These are phyloP conservation scores for Epinotia nisella DNA, from an alignment of 2,888 invertebrate species.

Conservation along the genomic window DNA sequence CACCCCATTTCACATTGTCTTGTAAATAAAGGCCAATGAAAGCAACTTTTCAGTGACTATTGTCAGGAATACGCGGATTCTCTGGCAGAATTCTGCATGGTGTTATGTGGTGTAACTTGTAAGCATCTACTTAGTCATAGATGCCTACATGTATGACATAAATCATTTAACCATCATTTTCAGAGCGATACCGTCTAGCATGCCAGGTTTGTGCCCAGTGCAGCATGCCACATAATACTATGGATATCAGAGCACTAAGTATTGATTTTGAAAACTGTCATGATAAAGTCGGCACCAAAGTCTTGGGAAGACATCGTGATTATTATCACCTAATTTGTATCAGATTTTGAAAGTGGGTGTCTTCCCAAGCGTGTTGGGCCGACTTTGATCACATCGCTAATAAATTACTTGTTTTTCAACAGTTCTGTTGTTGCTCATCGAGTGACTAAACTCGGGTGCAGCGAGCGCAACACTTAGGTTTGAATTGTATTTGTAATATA, in stretches of 20 bases:
- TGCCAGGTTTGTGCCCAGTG: conserved; percentile 25
- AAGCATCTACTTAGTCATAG: conserved; percentile 17
- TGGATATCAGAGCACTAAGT: conserved; percentile 69
- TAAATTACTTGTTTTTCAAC: conserved; percentile 85
- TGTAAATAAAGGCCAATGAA: neutral
- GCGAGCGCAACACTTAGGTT: conserved; percentile 84
- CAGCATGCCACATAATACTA: conserved; percentile 83
- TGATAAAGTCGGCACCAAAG: conserved; percentile 76
- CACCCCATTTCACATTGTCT: neutral
- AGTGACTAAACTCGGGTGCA: conserved; percentile 84
- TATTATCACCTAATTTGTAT: neutral
- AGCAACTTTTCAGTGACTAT: neutral
- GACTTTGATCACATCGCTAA: conserved; percentile 83
- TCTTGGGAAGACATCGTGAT: conserved; percentile 69
- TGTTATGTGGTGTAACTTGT: conserved; percentile 76
- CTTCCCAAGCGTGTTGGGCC: conserved; percentile 74
- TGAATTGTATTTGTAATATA: conserved; percentile 83
- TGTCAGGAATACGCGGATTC: conserved; percentile 27
- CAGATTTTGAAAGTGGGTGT: conserved; percentile 53
- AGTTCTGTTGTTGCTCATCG: conserved; percentile 84
- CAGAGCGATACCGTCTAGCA: conserved; percentile 38
- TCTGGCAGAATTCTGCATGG: conserved; percentile 63
- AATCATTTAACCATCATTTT: conserved; percentile 44
- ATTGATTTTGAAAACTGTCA: conserved; percentile 72
- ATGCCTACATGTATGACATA: conserved; percentile 31